Evolutionary conservation across 1,140 invertebrate genomes (phyloP).

Genomic region (Tetragonula clypearis): DNA sequence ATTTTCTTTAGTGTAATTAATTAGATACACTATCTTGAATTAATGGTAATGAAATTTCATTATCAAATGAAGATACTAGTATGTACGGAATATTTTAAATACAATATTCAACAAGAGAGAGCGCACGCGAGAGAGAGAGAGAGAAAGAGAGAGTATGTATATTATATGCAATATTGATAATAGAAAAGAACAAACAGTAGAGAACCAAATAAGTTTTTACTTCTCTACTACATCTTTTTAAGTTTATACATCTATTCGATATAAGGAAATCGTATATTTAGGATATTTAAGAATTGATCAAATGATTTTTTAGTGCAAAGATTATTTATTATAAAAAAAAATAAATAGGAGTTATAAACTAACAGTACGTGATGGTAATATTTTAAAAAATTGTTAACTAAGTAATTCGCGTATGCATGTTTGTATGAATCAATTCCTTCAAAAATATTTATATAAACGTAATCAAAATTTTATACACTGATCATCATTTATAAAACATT

Average conservation of each 20-base stretch:
- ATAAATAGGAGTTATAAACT: not conserved
- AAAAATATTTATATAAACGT: not conserved
- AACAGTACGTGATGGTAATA: not conserved
- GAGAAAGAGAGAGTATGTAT: not conserved
- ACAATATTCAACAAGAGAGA: not conserved
- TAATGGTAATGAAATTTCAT: constrained; percentile 12
- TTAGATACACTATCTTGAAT: not conserved
- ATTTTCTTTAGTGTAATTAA: constrained; percentile 22
- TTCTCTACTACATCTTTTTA: not conserved
- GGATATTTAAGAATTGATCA: constrained; percentile 8
- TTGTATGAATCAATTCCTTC: not conserved
- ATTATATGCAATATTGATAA: constrained; percentile 14
- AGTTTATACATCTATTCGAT: not conserved
- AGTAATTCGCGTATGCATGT: constrained; percentile 3
- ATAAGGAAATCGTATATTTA: not conserved
- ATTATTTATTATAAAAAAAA: constrained; percentile 15
- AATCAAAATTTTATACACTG: not conserved
- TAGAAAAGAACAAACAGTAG: not conserved
- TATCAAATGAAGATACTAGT: constrained; percentile 1
- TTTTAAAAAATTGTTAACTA: constrained; percentile 1
- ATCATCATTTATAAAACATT: constrained; percentile 1
- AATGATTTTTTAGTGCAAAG: not conserved
- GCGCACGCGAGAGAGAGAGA: not conserved
- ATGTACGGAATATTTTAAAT: constrained; percentile 18
- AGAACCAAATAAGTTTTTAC: constrained; percentile 20